A percentile compares a stretch with the other conserved stretches of the same genome.
phyloP scores from a whole-genome alignment of 2,888 invertebrate genomes.

The Antheraea yamamai region DNA sequence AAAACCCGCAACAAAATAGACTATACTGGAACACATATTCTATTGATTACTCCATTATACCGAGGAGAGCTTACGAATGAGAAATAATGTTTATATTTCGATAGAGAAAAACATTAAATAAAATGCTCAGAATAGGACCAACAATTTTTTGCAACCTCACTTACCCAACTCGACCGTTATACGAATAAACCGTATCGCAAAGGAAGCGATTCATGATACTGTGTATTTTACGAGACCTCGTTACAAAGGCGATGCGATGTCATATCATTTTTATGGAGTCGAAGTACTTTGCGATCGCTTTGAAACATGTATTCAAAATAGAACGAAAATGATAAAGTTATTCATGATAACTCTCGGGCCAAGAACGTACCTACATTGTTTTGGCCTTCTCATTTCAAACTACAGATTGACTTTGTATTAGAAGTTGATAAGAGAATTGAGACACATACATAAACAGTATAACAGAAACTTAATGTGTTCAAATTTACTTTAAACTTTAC shows the following conservation, averaged over 20 bases:
- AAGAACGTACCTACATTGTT: not conserved
- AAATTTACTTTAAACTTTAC: not conserved
- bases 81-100: not conserved
- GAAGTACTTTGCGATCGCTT: constrained; percentile 1
- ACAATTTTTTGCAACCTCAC: not conserved
- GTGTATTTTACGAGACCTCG: constrained; percentile 6
- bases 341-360: not conserved
- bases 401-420: not conserved
- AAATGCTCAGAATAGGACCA: not conserved
- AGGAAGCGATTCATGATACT: constrained; percentile 8
- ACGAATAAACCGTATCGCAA: constrained; percentile 11
- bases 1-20: too few relatives aligned
- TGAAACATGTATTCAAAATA: constrained; percentile 1
- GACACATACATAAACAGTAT: not conserved
- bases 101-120: not conserved
- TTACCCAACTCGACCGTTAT: constrained; percentile 21
- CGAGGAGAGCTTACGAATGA: too few relatives aligned
- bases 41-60: too few relatives aligned
- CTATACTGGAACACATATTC: too few relatives aligned
- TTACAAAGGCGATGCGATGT: constrained; percentile 10
- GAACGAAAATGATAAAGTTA: constrained; percentile 1
- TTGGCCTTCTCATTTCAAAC: not conserved
- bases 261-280: constrained; percentile 12
- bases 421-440: not conserved
- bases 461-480: not conserved